Conservation (phyloP, 2,113 vertebrate genomes). For the Choloepus hoffmanni region DNA sequence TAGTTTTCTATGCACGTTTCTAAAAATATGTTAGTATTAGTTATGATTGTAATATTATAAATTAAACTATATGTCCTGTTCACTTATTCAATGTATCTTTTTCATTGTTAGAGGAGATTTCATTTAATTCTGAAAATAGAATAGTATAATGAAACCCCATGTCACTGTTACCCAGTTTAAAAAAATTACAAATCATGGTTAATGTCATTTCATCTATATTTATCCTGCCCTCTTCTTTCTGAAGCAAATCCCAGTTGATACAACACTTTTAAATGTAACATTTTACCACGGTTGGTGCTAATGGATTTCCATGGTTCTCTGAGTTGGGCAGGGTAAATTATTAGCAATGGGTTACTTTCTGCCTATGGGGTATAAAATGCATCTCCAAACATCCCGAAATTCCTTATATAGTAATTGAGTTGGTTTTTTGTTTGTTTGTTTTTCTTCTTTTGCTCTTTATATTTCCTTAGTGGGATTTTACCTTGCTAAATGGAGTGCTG, state of each 20-base stretch:
- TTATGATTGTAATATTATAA: not conserved
- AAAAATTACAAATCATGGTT: not conserved
- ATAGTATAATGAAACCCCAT: not conserved
- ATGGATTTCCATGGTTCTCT: not conserved
- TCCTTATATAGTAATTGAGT: not conserved
- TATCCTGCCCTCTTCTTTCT: not conserved
- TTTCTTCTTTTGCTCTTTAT: not conserved
- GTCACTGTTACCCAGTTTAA: not conserved
- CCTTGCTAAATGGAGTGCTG: constrained; percentile 81
- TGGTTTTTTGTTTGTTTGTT: too few species aligned
- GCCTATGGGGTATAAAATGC: not conserved
- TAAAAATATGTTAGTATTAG: not conserved
- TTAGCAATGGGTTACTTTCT: not conserved
- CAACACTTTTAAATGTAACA: not conserved
- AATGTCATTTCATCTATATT: not conserved
- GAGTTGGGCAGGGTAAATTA: not conserved
- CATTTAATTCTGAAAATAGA: not conserved
- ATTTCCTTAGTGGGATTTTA: constrained; percentile 90
- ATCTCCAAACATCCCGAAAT: not conserved
- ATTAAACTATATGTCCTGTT: not conserved
- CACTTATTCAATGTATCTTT: not conserved
- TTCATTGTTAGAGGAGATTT: constrained; percentile 3
- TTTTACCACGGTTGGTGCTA: not conserved
- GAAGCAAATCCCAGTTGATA: not conserved
- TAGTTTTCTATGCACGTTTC: constrained; percentile 13